A percentile compares a stretch with the other conserved stretches of the same genome.
These are phyloP conservation scores for Cichlasoma orientale DNA, from an alignment of 2,797 vertebrate species.

Conservation along the genomic window DNA sequence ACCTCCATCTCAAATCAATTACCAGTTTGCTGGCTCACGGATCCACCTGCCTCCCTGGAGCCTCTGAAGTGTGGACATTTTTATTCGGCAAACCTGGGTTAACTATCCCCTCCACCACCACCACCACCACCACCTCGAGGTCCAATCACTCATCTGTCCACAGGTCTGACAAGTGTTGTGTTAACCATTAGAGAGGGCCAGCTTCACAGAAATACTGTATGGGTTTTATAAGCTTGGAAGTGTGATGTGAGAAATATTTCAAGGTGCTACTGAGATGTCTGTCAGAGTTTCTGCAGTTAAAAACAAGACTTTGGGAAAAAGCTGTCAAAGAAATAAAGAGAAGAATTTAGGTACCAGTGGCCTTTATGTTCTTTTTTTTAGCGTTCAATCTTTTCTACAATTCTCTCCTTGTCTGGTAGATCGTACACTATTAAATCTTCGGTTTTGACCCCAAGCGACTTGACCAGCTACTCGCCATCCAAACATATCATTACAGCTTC, in stretches of 20 bases:
- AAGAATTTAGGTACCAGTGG: background rate
- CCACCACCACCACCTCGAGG: conserved; percentile 18
- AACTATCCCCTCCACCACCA: conserved; percentile 12
- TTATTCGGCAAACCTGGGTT: conserved; percentile 24
- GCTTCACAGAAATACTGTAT: background rate
- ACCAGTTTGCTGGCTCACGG: conserved; percentile 21
- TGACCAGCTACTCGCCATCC: background rate
- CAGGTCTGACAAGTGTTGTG: conserved; percentile 33
- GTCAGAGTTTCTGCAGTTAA: conserved; percentile 11
- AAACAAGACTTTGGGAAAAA: conserved; percentile 15
- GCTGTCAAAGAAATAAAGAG: conserved; percentile 15
- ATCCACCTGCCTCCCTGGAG: conserved; percentile 46
- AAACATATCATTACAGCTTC: background rate
- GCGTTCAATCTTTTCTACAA: background rate
- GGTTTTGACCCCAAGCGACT: background rate
- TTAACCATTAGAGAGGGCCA: conserved; percentile 34
- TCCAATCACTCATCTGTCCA: conserved; percentile 52
- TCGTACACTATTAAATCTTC: background rate
- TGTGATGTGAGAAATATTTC: conserved; percentile 17
- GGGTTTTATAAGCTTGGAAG: conserved; percentile 16
- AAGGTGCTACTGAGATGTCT: conserved; percentile 7
- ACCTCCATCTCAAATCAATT: conserved; percentile 69
- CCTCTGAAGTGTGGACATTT: conserved; percentile 46
- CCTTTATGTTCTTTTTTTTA: background rate
- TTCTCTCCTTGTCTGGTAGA: background rate